Evolutionary conservation across 2,113 vertebrate genomes (phyloP), one percentile per base, ranked within the genome.

Genomic region (Lampris megalopsis): DNA sequence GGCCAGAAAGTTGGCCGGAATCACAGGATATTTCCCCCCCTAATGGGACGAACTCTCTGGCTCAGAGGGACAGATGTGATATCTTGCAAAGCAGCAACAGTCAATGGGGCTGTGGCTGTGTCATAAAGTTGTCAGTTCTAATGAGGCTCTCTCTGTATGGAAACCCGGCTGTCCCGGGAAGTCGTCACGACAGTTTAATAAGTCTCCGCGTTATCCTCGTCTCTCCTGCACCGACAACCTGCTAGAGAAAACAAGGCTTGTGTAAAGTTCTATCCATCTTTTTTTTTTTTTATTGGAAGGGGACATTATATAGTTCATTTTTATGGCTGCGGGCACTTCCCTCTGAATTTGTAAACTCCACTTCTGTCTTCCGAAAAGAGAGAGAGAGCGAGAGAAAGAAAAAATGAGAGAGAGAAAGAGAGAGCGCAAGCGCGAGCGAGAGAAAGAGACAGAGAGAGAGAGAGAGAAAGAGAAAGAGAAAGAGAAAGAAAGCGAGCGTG

Each of bases 91-190:
- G 50, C 13, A 24, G 35, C 45, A 45, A 40, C 6, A 59, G 58
- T 80, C 71, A 60, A 68, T n/a, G 36, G 49, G 65, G 37, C 68
- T 66, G 8, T 69, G 72, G 62, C 36, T 74, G 66, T 68, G 64
- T 73, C 60, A 73, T 85, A 81, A 88, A 90, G 77, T 61, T 48
- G 59, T 66, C 63, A 1, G 7, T 71, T 75, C 38, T 77, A 59
- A 58, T 73, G 57, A 69, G 13, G 45, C n/a, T 68, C 49, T 41
- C 53, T 7, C 49, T 41, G 53, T 7, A 41, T 37, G n/a, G 42
- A 71, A 69, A 68, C 37, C 48, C 11, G 9, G 53, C 62, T 59
- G 53, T 45, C 5, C 71, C 56, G 75, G 58, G 68, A 81, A 76
- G 73, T 84, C 47, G 54, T 74, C 41, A 7, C 11, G 5, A 58